Percentiles rank a stretch among this genome's conserved stretches.
Evolutionary conservation across 2,888 invertebrate genomes (phyloP).

Genomic region (Pollenia labialis): DNA sequence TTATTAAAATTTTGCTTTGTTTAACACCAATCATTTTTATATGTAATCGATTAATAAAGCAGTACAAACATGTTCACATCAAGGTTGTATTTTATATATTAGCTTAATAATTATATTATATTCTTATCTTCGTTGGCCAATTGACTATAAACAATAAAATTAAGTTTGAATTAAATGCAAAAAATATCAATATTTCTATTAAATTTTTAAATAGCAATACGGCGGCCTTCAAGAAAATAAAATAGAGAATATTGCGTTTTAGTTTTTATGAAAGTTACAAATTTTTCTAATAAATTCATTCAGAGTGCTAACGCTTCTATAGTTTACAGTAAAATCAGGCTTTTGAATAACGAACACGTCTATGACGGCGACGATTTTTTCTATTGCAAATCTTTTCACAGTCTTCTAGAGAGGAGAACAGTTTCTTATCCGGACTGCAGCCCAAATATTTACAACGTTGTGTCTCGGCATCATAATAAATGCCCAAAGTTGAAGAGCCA

Average conservation of each 20-base stretch:
- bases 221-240: neutral
- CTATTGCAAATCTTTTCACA: constrained; percentile 82
- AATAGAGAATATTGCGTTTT: constrained; percentile 34
- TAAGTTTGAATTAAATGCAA: constrained; percentile 14
- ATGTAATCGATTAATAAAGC: neutral
- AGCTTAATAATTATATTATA: constrained; percentile 42
- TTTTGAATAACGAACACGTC: constrained; percentile 69
- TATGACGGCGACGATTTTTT: constrained; percentile 76
- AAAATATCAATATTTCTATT: constrained; percentile 17
- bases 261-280: neutral
- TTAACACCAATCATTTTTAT: no score
- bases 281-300: neutral
- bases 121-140: constrained; percentile 28
- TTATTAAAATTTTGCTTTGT: no score
- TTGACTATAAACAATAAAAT: constrained; percentile 21
- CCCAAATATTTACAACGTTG: constrained; percentile 81
- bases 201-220: neutral
- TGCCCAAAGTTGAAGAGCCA: constrained; percentile 80
- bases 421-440: constrained; percentile 79
- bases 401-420: constrained; percentile 79
- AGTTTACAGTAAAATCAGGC: constrained; percentile 10
- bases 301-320: neutral
- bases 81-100: constrained; percentile 20
- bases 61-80: neutral
- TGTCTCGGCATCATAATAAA: constrained; percentile 81